These are phyloP conservation scores for Mus minutoides DNA, from an alignment of 2,797 vertebrate species.

Conservation along the genomic window DNA sequence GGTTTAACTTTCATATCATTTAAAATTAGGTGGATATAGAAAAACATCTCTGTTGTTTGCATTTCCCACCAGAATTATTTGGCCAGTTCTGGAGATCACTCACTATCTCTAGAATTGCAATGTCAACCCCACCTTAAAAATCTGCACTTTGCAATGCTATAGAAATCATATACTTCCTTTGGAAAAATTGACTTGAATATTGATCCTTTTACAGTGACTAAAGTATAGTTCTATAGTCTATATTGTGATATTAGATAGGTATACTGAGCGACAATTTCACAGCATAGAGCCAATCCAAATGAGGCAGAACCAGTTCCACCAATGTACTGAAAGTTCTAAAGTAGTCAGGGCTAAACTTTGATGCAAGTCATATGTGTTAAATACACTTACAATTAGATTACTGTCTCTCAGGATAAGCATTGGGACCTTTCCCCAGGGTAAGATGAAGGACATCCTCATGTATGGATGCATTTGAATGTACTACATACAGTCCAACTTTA, in stretches of 20 bases:
- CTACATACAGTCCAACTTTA: not conserved
- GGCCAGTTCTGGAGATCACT: not conserved
- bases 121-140: not conserved
- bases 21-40: not conserved
- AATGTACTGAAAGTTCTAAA: not conserved
- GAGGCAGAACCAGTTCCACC: accelerated
- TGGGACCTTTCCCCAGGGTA: not conserved
- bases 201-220: not conserved
- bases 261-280: not conserved
- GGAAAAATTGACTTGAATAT: not conserved
- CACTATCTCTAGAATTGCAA: not conserved
- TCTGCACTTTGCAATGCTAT: not conserved
- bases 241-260: not conserved
- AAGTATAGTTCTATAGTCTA: not conserved
- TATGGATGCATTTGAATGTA: not conserved
- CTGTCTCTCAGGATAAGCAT: not conserved
- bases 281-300: not conserved
- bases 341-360: not conserved
- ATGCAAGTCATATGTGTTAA: not conserved
- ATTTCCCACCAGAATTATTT: not conserved
- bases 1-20: not conserved
- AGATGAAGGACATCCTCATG: not conserved
- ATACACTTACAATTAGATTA: not conserved
- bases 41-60: not conserved
- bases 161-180: not conserved